phyloP scores from a whole-genome alignment of 2,797 vertebrate species.

The Pachyuromys duprasi region DNA sequence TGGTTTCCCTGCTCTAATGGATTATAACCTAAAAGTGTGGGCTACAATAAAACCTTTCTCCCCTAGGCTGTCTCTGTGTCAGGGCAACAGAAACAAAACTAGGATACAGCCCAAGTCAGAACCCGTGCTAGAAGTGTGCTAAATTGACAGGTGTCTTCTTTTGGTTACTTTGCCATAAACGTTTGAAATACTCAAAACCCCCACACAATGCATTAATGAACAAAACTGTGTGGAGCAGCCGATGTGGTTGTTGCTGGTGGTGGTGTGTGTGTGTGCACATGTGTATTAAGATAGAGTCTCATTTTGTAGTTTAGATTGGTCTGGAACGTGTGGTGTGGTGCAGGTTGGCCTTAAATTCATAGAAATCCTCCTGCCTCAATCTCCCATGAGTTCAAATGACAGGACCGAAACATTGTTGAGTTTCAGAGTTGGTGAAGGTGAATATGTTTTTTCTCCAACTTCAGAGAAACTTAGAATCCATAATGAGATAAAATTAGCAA shows the following conservation, averaged over 20 bases:
- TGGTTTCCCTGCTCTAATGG: not conserved
- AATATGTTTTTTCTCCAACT: not conserved
- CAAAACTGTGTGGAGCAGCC: not conserved
- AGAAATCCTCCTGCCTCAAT: not conserved
- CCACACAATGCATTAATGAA: not conserved
- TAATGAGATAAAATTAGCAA: conserved; percentile 67
- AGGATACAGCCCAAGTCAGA: not conserved
- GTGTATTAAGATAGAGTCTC: not conserved
- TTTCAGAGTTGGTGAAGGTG: not conserved
- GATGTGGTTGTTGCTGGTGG: not conserved
- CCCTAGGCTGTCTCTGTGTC: not conserved
- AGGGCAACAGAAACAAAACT: not conserved
- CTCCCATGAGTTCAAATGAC: not conserved
- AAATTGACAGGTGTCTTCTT: not conserved
- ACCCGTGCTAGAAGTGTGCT: not conserved
- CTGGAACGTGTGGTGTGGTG: not conserved
- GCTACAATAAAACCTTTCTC: not conserved
- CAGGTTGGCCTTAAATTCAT: not conserved
- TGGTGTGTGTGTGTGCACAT: not conserved
- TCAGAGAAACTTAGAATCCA: not conserved
- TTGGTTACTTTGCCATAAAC: not conserved
- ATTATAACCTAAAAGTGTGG: not conserved
- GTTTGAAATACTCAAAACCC: not conserved
- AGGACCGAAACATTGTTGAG: not conserved
- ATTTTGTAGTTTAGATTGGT: not conserved